A percentile compares a stretch with the other conserved stretches of the same genome.
These are phyloP conservation scores for Melitaea cinxia DNA, from an alignment of 1,140 invertebrate species.

Conservation along the genomic window DNA sequence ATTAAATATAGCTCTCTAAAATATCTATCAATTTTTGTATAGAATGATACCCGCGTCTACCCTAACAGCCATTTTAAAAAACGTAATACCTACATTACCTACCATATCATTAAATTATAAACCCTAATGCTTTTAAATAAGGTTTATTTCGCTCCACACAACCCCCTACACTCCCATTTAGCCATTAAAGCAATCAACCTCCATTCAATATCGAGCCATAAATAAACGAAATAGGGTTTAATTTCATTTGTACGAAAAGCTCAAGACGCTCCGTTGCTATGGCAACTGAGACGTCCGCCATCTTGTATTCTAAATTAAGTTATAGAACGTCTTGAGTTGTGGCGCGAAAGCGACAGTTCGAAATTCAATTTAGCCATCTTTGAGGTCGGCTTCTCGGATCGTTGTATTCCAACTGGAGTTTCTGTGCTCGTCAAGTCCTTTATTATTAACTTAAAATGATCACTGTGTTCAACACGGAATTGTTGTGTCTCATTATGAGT, in stretches of 20 bases:
- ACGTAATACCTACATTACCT: no score
- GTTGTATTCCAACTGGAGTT: conserved; percentile 14
- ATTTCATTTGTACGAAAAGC: conserved; percentile 32
- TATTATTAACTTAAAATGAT: conserved; percentile 9
- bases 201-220: conserved; percentile 40
- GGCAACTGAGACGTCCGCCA: conserved; percentile 64
- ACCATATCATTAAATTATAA: conserved; percentile 14
- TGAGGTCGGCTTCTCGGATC: conserved; percentile 62
- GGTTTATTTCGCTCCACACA: conserved; percentile 30
- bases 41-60: neutral
- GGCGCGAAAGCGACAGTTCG: conserved; percentile 58
- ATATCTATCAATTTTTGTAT: neutral
- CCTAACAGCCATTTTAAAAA: conserved; percentile 16
- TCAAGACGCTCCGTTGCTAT: conserved; percentile 59
- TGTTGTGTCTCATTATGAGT: neutral
- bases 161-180: conserved; percentile 10
- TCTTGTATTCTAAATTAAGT: conserved; percentile 65
- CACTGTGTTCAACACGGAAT: neutral
- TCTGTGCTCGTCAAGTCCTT: neutral
- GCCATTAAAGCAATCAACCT: conserved; percentile 17
- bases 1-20: no score
- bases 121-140: conserved; percentile 19
- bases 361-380: conserved; percentile 64
- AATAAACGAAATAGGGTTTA: conserved; percentile 33
- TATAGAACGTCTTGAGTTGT: conserved; percentile 69